These are phyloP conservation scores for Danio tinwini DNA, from an alignment of 2,797 vertebrate genomes.

Conservation along the genomic window DNA sequence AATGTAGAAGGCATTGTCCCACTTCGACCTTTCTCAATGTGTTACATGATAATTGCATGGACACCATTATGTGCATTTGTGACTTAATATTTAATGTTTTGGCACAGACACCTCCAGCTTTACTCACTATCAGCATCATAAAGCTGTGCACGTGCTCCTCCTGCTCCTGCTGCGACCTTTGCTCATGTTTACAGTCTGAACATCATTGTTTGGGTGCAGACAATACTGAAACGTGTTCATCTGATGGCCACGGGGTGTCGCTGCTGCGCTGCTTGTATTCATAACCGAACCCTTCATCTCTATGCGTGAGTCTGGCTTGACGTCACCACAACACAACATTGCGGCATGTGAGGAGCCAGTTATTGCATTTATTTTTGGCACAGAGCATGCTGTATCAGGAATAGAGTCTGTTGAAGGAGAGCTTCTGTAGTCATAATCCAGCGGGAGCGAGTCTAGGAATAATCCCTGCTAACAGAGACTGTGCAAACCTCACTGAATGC, in stretches of 20 bases:
- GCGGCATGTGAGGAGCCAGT: slow-evolving; percentile 42
- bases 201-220: neutral
- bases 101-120: no score
- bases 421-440: slow-evolving; percentile 49
- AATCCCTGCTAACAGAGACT: slow-evolving; percentile 46
- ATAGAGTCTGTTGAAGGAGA: slow-evolving; percentile 44
- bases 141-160: neutral
- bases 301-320: slow-evolving; percentile 40
- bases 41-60: neutral
- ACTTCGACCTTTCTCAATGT: neutral
- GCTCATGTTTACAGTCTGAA: neutral
- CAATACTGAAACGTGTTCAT: neutral
- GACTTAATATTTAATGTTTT: neutral
- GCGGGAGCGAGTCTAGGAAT: slow-evolving; percentile 9
- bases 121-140: neutral
- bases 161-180: neutral
- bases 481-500: slow-evolving; percentile 49
- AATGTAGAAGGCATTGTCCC: neutral
- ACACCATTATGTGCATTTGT: neutral
- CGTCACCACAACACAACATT: slow-evolving; percentile 56
- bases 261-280: slow-evolving; percentile 6
- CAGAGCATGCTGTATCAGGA: slow-evolving; percentile 43
- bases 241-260: slow-evolving; percentile 29
- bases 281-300: slow-evolving; percentile 28
- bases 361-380: slow-evolving; percentile 59